Evolutionary conservation across 1,140 invertebrate species (phyloP), one percentile per base, ranked within the genome.

Genomic region (Cotesia chilonis): DNA sequence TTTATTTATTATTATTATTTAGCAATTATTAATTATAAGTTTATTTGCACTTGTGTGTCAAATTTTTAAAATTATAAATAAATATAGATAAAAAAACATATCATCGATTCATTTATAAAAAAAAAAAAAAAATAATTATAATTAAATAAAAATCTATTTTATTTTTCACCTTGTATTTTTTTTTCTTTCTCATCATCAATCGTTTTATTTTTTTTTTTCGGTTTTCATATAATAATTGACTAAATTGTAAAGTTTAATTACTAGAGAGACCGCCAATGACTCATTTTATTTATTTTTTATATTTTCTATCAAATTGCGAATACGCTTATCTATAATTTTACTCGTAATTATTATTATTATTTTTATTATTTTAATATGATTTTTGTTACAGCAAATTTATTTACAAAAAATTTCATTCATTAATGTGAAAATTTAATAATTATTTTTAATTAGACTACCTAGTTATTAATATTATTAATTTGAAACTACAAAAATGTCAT

Each of bases 151-250:
- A 41, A 47, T 47, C 41, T 47, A 47, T 35, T 3, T 36, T 55
- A 38, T 10, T 38, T 41, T 3, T 20, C 35, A 60, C 59, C 38
- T 36, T 4, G 12, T 55, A 17, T 61, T 59, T 41, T 17, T 17
- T 70, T 67, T 60, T 41, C 9, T n/a, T 59, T 41, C 47, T 57
- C 14, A 51, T 67, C 4, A 51, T 60, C 35, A 61, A 38, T 69
- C 54, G 20, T 70, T 6, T 41, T 60, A 77, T 17, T 70, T 61
- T 47, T 14, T 59, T n/a, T 47, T 70, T 6, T 54, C 17, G 0
- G 41, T 79, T 78, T 60, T 75, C 76, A 55, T 14, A n/a, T 60
- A 75, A 77, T 83, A 83, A 83, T 83, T 83, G 82, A 83, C 82
- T 83, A 83, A 80, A 80, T 81, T 79, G 77, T 77, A 80, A 79